phyloP scores from a whole-genome alignment of 2,113 vertebrate species.

The Parus major region DNA sequence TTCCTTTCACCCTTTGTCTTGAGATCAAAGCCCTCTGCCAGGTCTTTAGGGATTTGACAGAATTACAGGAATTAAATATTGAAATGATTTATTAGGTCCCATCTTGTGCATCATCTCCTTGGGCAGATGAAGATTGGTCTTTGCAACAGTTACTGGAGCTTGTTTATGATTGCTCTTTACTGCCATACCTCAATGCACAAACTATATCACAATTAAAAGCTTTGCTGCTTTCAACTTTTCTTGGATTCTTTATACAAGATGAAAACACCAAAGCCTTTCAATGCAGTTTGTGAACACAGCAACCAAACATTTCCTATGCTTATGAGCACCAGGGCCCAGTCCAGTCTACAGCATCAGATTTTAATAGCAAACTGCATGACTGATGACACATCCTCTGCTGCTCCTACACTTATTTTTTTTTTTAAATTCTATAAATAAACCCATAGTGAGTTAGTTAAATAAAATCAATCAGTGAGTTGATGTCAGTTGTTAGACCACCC shows the following conservation, averaged over 20 bases:
- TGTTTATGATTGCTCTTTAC: neutral
- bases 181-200: neutral
- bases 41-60: slow-evolving; percentile 11
- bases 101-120: neutral
- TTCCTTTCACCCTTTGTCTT: slow-evolving; percentile 26
- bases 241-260: neutral
- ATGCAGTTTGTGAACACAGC: neutral
- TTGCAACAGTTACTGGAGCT: neutral
- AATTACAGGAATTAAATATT: slow-evolving; percentile 27
- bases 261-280: neutral
- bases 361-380: neutral
- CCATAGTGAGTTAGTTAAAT: neutral
- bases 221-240: neutral
- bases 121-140: neutral
- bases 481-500: slow-evolving; percentile 40
- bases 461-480: slow-evolving; percentile 5
- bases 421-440: neutral
- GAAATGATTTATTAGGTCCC: neutral
- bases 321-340: neutral
- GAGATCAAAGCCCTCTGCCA: slow-evolving; percentile 32
- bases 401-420: neutral
- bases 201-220: neutral
- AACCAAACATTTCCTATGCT: neutral
- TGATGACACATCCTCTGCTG: neutral
- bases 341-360: neutral